These are phyloP conservation scores for Apoda limacodes DNA, from an alignment of 2,888 invertebrate genomes.

Conservation along the genomic window DNA sequence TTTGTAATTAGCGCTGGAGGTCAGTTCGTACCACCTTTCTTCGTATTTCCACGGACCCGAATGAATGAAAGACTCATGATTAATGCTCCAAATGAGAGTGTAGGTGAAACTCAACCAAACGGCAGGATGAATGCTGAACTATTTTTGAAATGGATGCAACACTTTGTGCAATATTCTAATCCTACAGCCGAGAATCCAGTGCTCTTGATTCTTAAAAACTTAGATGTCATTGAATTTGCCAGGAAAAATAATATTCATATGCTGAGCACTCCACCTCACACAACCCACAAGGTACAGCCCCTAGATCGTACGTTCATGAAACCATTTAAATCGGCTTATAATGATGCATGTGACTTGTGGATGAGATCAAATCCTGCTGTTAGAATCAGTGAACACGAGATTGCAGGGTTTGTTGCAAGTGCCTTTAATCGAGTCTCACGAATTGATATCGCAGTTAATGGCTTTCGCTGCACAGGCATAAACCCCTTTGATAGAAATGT, in stretches of 20 bases:
- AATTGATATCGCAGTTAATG: conserved; percentile 11
- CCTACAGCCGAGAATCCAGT: neutral
- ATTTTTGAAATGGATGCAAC: conserved; percentile 8
- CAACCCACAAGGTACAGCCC: conserved; percentile 19
- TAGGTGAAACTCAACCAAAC: conserved; percentile 9
- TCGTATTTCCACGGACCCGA: conserved; percentile 6
- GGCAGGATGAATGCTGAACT: conserved; percentile 10
- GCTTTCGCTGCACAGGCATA: conserved; percentile 29
- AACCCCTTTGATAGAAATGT: conserved; percentile 23
- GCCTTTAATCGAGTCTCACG: conserved; percentile 17
- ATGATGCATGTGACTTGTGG: conserved; percentile 11
- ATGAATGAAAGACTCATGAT: conserved; percentile 8
- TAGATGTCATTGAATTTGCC: conserved; percentile 16
- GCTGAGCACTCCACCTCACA: conserved; percentile 18
- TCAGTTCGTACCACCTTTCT: conserved; percentile 6
- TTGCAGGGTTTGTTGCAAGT: conserved; percentile 14
- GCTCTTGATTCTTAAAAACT: conserved; percentile 6
- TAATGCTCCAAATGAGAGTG: conserved; percentile 7
- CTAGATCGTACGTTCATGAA: conserved; percentile 16
- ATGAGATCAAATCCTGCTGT: conserved; percentile 16
- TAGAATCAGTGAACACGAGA: conserved; percentile 15
- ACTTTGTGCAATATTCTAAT: conserved; percentile 5
- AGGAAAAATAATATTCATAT: conserved; percentile 21
- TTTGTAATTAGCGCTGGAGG: conserved; percentile 9
- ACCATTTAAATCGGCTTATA: conserved; percentile 13